Conservation (phyloP, 2,113 vertebrate species). For the Chamaea fasciata region DNA sequence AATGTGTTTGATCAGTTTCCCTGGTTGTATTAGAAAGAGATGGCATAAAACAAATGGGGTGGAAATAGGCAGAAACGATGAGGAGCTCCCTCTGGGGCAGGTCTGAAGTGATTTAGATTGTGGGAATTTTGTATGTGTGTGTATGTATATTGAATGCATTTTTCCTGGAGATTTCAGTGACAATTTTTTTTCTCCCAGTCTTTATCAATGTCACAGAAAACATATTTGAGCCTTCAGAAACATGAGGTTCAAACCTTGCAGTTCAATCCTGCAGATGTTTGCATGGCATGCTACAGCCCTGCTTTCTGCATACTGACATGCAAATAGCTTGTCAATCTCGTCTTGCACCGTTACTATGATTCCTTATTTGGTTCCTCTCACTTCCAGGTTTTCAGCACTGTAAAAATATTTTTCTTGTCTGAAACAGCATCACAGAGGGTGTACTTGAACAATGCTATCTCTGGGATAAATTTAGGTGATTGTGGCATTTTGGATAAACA, state of each 20-base stretch:
- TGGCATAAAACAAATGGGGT: conserved; percentile 55
- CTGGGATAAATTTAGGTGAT: background rate
- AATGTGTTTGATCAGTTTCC: conserved; percentile 79
- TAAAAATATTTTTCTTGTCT: background rate
- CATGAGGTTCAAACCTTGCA: background rate
- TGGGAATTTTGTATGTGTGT: background rate
- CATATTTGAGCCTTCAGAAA: background rate
- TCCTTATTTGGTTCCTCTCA: background rate
- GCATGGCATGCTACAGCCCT: background rate
- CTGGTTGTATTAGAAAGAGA: conserved; percentile 60
- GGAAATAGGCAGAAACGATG: conserved; percentile 47
- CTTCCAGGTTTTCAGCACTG: background rate
- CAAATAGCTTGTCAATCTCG: background rate
- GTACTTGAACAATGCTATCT: background rate
- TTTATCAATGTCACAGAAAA: background rate
- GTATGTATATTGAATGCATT: background rate
- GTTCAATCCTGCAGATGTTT: background rate
- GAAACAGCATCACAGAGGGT: background rate
- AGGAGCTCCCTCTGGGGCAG: conserved; percentile 29
- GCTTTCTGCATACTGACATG: background rate
- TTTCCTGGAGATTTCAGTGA: background rate
- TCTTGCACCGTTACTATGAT: background rate
- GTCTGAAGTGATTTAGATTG: conserved; percentile 51
- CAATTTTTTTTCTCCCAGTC: background rate
- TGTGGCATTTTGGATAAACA: background rate